phyloP scores from a whole-genome alignment of 2,113 vertebrate genomes.

The Anarrhichthys ocellatus region DNA sequence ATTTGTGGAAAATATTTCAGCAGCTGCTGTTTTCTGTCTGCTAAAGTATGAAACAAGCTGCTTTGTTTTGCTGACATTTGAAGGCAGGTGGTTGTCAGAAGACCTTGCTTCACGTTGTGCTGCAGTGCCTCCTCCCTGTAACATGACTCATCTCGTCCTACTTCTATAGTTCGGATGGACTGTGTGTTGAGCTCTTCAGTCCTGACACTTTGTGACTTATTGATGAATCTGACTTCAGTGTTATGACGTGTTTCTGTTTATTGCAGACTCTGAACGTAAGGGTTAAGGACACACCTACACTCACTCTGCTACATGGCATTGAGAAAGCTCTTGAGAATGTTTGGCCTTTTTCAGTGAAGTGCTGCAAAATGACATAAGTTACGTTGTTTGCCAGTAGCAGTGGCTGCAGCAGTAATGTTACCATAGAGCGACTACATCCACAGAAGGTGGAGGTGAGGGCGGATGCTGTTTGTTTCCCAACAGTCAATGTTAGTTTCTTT shows the following conservation, averaged over 20 bases:
- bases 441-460: background rate
- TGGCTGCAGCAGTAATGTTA: background rate
- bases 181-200: conserved; percentile 9
- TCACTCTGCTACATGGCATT: background rate
- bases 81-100: conserved; percentile 30
- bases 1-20: conserved; percentile 2
- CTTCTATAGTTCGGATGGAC: background rate
- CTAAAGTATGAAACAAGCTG: background rate
- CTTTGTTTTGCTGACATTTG: conserved; percentile 34
- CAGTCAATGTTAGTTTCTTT: background rate
- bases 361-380: too few species aligned
- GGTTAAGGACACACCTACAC: background rate
- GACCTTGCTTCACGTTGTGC: conserved; percentile 28
- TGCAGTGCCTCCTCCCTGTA: conserved; percentile 13
- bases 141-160: background rate
- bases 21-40: conserved; percentile 5
- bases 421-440: background rate
- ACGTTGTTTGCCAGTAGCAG: too few species aligned
- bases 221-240: too few species aligned
- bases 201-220: background rate
- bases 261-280: background rate
- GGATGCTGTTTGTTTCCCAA: background rate
- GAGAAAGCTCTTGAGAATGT: too few species aligned
- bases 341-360: too few species aligned
- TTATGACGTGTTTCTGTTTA: background rate